Conservation (phyloP, 1,140 invertebrate genomes). For the Hycleus phaleratus region DNA sequence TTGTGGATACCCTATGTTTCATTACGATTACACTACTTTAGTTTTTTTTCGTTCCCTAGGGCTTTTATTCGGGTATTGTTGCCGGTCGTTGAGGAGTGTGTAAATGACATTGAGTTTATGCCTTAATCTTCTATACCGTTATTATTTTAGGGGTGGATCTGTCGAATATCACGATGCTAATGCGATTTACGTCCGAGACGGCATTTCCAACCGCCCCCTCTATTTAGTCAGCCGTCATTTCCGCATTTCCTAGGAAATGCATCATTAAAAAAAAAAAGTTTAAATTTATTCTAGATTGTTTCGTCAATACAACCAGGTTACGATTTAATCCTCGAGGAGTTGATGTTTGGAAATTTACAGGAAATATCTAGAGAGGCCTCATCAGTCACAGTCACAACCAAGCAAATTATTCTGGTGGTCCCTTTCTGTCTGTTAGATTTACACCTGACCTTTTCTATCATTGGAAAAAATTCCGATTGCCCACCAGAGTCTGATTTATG, state of each 20-base stretch:
- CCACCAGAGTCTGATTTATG: no score
- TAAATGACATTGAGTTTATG: not conserved
- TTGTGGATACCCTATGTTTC: no score
- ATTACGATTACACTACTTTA: no score
- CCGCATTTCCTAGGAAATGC: not conserved
- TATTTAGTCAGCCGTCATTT: no score
- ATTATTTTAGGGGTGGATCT: conserved; percentile 12
- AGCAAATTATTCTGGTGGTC: conserved; percentile 33
- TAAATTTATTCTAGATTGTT: not conserved
- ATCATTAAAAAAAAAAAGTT: not conserved
- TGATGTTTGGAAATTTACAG: conserved; percentile 16
- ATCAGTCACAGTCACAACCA: conserved; percentile 32
- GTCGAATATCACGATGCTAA: conserved; percentile 1
- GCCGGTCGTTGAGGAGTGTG: no score
- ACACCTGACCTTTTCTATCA: conserved; percentile 28
- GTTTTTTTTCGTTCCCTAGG: no score
- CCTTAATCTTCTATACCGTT: not conserved
- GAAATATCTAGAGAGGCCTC: conserved; percentile 28
- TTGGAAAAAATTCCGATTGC: conserved; percentile 15
- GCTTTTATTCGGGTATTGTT: no score
- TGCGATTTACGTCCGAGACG: not conserved
- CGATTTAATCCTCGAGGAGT: conserved; percentile 10
- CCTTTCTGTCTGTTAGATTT: conserved; percentile 31
- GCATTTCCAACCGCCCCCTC: no score
- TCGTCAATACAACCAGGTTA: not conserved